Base-by-base conservation (phyloP, 2,888 invertebrate species). In the Nomada goodeniana region DNA sequence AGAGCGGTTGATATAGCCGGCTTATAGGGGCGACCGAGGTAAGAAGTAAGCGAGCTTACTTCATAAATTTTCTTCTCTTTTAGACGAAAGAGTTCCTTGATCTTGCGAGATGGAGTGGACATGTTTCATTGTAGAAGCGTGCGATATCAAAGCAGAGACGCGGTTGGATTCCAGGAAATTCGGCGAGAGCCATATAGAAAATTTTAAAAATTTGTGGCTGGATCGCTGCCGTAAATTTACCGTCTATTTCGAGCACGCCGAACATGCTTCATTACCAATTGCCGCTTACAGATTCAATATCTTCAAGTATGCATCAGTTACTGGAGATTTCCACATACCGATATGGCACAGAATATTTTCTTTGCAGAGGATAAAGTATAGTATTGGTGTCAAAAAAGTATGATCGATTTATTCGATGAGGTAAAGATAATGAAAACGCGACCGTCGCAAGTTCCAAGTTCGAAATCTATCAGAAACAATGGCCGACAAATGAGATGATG, bases 401-500 rank as follows among this genome's bases (percentile, higher is more conserved):
- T 20, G 42, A 53, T 36, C 29, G 63, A 15, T 65, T 29, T 4
- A 36, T 47, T 15, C 20, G 65, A 67, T 11, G 20, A 10, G 23
- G 23, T 2, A 29, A n/a, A 36, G 59, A 42, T 79, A 59, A 79
- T 79, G 50, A 80, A 80, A 67, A 64, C 78, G 68, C 61, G 80
- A 65, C 57, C 52, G 67, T 20, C 67, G 67, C 75, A 80, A 80
- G 71, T 74, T 69, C 23, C 59, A 18, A 36, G 67, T 29, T 29
- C 29, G 7, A 29, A 80, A 82, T 71, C 75, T 61, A 80, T 82
- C 80, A 76, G 79, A 84, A 90, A 88, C 87, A 89, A 85, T 88
- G 82, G 85, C n/a, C 76, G 69, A 77, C 84, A 89, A 90, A 90
- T 88, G 90, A 90, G 89, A 88, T 82, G 84, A 83, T 73, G 76